Evolutionary conservation across 2,797 vertebrate genomes (phyloP), one percentile per base, ranked within the genome.

Genomic region (Enteromius argenteus): DNA sequence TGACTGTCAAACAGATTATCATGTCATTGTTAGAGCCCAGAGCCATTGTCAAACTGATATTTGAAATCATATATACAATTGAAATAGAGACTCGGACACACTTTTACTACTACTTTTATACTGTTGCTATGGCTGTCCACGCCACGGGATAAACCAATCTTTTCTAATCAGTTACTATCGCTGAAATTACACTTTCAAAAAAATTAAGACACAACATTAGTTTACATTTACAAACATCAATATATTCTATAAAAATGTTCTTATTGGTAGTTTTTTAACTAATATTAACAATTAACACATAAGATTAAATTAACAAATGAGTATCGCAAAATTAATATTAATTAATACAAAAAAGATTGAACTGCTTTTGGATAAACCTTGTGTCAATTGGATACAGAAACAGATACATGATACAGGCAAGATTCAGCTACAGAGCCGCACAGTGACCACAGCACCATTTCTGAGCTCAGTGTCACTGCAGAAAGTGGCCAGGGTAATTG

Each of bases 401-500:
- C 39, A 42, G 39, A 42, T 42, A 42, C 39, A 42, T 42, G 3
- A 32, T 32, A 2, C 32, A 32, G 60, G 32, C 60, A 17, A 17
- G 60, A 64, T 32, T 64, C 14, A 64, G 60, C 27, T 14, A 15
- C 60, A 32, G 60, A 64, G 42, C 13, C 1, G 5, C 30, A 60
- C 58, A 53, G 67, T 56, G 37, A 32, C 79, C 13, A 15, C 23
- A 37, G 44, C 4, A 64, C 42, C 30, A 4, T 56, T 69, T 77
- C 49, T 67, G 37, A 69, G 62, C 46, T 73, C 58, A 23, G 81
- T 76, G 62, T 68, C 32, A 58, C 35, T 44, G 62, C 49, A 42
- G 74, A 76, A 32, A 87, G 49, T 58, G 27, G 74, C 15, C 75
- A 44, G 85, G 80, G 84, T 85, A 89, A 89, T 86, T 89, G 89